A percentile compares a stretch with the other conserved stretches of the same genome.
Evolutionary conservation across 2,113 vertebrate genomes (phyloP).

Genomic region (Corythaeola cristata): DNA sequence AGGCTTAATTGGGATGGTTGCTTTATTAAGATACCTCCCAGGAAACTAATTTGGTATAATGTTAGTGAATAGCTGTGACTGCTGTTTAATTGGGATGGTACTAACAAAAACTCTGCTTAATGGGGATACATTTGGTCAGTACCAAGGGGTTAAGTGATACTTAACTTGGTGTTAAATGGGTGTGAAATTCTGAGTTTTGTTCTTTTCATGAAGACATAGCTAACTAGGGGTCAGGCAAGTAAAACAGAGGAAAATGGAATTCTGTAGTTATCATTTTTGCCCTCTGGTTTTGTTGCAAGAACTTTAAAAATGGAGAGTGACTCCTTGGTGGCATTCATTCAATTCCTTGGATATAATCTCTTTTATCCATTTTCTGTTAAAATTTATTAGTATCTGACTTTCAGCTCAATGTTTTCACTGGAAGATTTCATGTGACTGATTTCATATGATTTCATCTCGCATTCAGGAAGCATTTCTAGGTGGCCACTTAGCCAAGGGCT

Average conservation of each 20-base stretch:
- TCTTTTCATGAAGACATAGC: constrained; percentile 50
- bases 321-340: not conserved
- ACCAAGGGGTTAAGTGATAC: constrained; percentile 62
- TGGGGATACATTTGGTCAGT: constrained; percentile 59
- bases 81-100: constrained; percentile 71
- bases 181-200: constrained; percentile 59
- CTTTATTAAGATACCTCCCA: constrained; percentile 77
- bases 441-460: not conserved
- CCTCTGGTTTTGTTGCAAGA: not conserved
- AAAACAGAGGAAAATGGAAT: constrained; percentile 29
- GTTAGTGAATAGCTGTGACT: constrained; percentile 73
- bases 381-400: not conserved
- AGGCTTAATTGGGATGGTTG: constrained; percentile 73
- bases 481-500: not conserved
- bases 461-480: not conserved
- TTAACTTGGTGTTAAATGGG: constrained; percentile 63
- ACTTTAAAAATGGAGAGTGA: not conserved
- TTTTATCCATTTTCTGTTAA: not conserved
- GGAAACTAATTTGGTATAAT: constrained; percentile 73
- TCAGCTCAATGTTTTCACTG: not conserved
- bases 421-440: not conserved
- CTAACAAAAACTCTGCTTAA: constrained; percentile 67
- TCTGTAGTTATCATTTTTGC: not conserved
- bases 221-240: constrained; percentile 43
- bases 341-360: not conserved